Percentiles rank a stretch among this genome's conserved stretches.
Evolutionary conservation across 2,797 vertebrate genomes (phyloP).

Genomic region (Acomys russatus): DNA sequence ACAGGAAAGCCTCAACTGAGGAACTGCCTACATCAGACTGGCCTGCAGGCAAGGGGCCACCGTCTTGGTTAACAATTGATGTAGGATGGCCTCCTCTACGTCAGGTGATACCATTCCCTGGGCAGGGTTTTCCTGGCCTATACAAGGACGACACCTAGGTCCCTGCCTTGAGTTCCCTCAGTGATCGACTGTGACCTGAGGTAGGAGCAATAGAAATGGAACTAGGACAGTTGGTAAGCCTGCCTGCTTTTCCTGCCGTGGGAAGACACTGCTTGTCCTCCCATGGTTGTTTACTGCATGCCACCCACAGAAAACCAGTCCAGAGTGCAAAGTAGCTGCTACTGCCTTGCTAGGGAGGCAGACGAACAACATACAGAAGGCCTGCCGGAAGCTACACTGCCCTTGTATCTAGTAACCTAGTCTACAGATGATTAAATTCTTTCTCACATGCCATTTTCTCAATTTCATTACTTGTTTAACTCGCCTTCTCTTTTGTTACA

Average conservation of each 20-base stretch:
- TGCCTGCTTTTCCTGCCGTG: background rate
- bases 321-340: background rate
- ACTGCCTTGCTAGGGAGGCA: background rate
- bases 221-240: background rate
- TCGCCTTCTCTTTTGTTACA: conserved; percentile 29
- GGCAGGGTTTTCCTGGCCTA: background rate
- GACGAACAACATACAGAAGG: background rate
- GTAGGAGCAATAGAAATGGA: background rate
- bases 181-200: background rate
- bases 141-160: background rate
- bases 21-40: background rate
- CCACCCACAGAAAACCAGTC: background rate
- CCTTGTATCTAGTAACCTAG: background rate
- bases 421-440: background rate
- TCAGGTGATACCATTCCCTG: background rate
- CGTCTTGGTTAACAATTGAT: background rate
- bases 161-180: background rate
- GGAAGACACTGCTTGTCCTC: background rate
- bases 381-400: background rate
- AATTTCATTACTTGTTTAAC: conserved; percentile 3
- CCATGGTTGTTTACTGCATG: background rate
- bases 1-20: background rate
- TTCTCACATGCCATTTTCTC: conserved; percentile 24
- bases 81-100: background rate
- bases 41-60: no score